Base-by-base conservation (phyloP, 2,113 vertebrate species). In the Hemibagrus wyckioides region DNA sequence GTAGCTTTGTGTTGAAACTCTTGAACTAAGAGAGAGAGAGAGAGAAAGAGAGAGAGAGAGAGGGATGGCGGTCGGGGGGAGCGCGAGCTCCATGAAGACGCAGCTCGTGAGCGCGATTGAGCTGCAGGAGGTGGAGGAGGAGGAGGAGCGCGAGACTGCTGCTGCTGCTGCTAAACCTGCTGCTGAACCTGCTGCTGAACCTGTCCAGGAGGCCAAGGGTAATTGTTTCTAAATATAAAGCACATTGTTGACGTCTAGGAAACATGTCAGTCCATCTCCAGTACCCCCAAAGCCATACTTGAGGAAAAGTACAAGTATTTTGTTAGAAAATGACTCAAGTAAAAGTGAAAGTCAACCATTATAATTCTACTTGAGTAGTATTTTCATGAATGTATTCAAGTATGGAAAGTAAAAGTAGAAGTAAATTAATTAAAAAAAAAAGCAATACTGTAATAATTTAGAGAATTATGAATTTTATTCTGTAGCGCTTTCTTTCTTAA, bases 31-130 rank as follows among this genome's bases (percentile, higher is more conserved):
- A 28, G n/a, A n/a, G n/a, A n/a, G n/a, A n/a, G n/a, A n/a, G n/a
- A n/a, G n/a, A n/a, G n/a, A n/a, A n/a, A n/a, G n/a, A n/a, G n/a
- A n/a, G n/a, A n/a, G n/a, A n/a, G n/a, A n/a, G n/a, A n/a, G 44
- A 48, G 6, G 54, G 36, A 69, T 86, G 87, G 36, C 71, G 8
- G 82, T 17, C 30, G 84, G 56, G 57, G 83, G 56, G 15, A 83
- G 71, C n/a, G 52, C n/a, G 61, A 85, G 76, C 76, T 15, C 61
- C 0, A 93, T 92, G 92, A 93, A 92, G 83, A 92, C 91, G 19
- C 85, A 95, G 92, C 93, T 94, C 85, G 95, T 95, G 50, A 94
- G 89, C 80, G 92, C 94, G 89, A 95, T 96, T 85, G 89, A 95
- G 21, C 91, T 96, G 83, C 93, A 95, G 90, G 93, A 95, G 39